Percentiles rank a stretch among this genome's conserved stretches.
These are phyloP conservation scores for Steatornis caripensis DNA, from an alignment of 2,113 vertebrate species.

Conservation along the genomic window DNA sequence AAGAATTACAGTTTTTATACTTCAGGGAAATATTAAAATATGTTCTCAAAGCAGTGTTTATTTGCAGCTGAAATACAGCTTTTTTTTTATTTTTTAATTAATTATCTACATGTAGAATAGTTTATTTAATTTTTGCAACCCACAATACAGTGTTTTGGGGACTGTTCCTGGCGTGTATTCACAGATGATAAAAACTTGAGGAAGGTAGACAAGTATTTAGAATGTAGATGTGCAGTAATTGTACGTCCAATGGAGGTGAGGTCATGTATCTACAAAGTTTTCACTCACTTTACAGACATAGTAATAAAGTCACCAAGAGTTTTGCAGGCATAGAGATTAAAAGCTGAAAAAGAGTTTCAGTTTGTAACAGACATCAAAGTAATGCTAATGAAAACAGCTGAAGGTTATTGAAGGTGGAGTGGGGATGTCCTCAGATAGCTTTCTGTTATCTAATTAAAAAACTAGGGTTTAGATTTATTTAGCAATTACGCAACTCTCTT, in stretches of 20 bases:
- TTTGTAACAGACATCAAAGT: background rate
- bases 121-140: background rate
- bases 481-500: background rate
- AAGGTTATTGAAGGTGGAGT: background rate
- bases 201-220: background rate
- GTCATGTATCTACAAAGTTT: background rate
- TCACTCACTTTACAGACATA: background rate
- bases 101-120: background rate
- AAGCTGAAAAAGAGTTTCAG: background rate
- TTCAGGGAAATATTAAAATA: background rate
- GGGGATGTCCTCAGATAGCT: background rate
- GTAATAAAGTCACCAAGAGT: background rate
- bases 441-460: constrained; percentile 3
- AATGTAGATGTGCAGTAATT: background rate
- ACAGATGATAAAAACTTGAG: background rate
- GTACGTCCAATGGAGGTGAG: background rate
- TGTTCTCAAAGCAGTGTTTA: background rate
- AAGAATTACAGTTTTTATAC: background rate
- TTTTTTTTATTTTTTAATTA: background rate
- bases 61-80: background rate
- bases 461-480: background rate
- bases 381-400: background rate
- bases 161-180: background rate
- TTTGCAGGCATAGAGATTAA: background rate
- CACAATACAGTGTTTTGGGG: background rate